Conservation (phyloP, 2,888 invertebrate genomes). For the Colostygia pectinataria region DNA sequence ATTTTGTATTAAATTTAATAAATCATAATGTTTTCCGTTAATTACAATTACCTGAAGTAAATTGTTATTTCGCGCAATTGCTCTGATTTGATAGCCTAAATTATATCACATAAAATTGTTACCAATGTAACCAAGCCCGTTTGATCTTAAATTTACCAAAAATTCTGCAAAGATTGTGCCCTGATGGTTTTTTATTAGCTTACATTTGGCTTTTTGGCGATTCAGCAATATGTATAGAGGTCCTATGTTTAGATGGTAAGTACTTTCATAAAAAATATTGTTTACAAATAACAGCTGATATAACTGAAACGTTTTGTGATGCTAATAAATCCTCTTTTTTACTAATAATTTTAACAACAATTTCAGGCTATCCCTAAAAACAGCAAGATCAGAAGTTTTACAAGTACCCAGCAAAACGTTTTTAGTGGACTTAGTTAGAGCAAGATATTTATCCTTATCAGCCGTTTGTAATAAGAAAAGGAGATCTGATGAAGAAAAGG, state of each 20-base stretch:
- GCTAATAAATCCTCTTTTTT: background rate
- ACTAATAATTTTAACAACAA: too few species aligned
- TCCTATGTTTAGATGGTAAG: conserved; percentile 60
- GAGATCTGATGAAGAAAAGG: conserved; percentile 85
- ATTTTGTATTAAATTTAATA: too few species aligned
- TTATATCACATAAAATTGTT: too few species aligned
- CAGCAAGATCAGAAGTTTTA: conserved; percentile 48
- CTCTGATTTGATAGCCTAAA: too few species aligned
- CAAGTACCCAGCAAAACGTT: conserved; percentile 40
- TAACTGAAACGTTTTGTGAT: background rate
- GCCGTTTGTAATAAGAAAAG: conserved; percentile 79
- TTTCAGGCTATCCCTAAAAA: conserved; percentile 57
- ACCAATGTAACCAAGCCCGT: conserved; percentile 8
- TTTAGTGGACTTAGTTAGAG: conserved; percentile 32
- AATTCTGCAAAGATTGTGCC: background rate
- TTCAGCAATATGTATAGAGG: conserved; percentile 58
- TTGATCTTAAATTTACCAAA: background rate
- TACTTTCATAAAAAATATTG: conserved; percentile 2
- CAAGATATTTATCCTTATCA: conserved; percentile 58
- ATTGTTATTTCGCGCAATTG: too few species aligned
- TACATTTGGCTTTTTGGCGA: conserved; percentile 3
- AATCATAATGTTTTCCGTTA: too few species aligned
- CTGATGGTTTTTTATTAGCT: conserved; percentile 4
- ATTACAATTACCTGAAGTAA: too few species aligned
- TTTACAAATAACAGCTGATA: conserved; percentile 5